phyloP scores from a whole-genome alignment of 2,797 vertebrate species.

The Emydoidea blandingii region DNA sequence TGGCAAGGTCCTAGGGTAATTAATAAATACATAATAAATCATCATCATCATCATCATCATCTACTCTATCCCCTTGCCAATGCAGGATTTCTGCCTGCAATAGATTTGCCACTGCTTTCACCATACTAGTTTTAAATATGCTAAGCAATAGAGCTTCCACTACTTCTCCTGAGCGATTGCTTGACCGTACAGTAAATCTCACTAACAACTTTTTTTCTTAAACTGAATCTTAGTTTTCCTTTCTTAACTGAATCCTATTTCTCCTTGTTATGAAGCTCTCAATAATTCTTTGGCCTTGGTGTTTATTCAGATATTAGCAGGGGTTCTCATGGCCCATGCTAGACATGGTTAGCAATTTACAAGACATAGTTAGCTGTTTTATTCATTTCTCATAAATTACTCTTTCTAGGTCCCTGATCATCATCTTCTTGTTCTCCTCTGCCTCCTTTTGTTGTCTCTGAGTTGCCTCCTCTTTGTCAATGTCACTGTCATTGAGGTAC shows the following conservation, averaged over 20 bases:
- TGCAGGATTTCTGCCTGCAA: not conserved
- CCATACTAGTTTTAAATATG: not conserved
- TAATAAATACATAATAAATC: too few relatives aligned
- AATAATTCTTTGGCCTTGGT: not conserved
- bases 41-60: not conserved
- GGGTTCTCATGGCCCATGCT: not conserved
- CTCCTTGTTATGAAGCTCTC: not conserved
- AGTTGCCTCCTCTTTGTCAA: not conserved
- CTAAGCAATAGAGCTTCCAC: rapidly evolving
- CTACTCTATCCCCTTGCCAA: rapidly evolving
- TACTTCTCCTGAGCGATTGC: not conserved
- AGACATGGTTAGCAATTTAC: not conserved
- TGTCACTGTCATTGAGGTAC: not conserved
- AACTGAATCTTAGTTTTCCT: not conserved
- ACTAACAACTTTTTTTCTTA: not conserved
- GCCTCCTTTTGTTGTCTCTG: conserved; percentile 8
- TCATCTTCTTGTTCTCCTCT: not conserved
- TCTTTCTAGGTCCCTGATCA: conserved; percentile 7
- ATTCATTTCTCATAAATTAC: not conserved
- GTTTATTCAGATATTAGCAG: not conserved
- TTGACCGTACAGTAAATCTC: rapidly evolving
- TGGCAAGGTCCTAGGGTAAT: too few relatives aligned
- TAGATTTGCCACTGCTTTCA: not conserved
- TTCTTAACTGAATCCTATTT: not conserved
- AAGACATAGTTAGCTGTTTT: not conserved